Conservation (phyloP, 2,888 invertebrate species). For the Syrphus vitripennis region DNA sequence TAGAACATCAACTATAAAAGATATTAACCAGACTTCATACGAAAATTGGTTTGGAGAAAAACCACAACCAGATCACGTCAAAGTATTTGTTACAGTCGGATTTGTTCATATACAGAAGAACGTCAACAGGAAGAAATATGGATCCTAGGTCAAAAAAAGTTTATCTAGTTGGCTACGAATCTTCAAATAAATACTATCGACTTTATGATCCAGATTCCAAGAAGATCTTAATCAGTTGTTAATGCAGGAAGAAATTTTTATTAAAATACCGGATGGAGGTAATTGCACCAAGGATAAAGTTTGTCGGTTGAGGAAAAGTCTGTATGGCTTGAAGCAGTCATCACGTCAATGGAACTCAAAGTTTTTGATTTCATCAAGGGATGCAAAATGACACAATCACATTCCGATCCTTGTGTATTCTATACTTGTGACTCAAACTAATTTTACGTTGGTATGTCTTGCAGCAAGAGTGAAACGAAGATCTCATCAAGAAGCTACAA, state of each 20-base stretch:
- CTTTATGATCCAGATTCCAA: no score
- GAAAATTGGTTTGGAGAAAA: no score
- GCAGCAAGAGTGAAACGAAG: not conserved
- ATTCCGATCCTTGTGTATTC: no score
- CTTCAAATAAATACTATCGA: not conserved
- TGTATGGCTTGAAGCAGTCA: no score
- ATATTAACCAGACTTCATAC: not conserved
- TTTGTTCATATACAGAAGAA: not conserved
- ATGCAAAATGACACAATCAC: not conserved
- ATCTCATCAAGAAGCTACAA: no score
- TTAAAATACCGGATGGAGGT: no score
- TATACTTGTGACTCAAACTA: no score
- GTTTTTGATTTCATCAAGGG: not conserved
- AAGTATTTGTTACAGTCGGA: no score
- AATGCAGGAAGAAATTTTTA: not conserved
- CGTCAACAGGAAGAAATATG: not conserved
- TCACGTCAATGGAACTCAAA: not conserved
- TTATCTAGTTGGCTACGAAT: not conserved
- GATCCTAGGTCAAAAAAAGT: not conserved
- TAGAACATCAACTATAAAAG: not conserved
- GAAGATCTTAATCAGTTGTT: no score
- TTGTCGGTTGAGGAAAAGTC: no score
- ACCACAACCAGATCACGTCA: no score
- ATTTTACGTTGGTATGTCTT: constrained; percentile 12
- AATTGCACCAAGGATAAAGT: no score